A percentile compares a stretch with the other conserved stretches of the same genome.
These are phyloP conservation scores for mouse (Mus musculus) DNA, from an alignment of 2,113 vertebrate species.

Conservation along the genomic window DNA sequence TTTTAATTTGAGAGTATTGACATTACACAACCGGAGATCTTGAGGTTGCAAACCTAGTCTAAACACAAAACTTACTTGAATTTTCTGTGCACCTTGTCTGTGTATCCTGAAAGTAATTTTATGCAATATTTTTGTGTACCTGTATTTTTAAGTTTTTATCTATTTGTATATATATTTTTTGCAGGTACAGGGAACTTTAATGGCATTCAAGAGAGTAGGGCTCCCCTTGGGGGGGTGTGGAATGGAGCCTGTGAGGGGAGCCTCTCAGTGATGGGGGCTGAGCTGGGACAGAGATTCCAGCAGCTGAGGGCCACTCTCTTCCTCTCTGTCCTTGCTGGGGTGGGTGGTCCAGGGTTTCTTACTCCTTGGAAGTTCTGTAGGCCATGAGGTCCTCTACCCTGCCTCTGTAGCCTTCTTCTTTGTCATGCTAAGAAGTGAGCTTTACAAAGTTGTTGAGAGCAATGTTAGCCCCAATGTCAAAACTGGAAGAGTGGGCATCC, in stretches of 20 bases:
- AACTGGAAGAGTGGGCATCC: neutral
- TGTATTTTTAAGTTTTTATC: neutral
- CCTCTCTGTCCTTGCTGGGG: neutral
- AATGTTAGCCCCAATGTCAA: neutral
- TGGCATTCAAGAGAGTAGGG: neutral
- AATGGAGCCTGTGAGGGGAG: too few species aligned
- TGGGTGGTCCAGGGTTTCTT: neutral
- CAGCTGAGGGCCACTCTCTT: neutral
- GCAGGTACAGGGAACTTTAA: neutral
- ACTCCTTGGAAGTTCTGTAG: neutral
- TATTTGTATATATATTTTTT: neutral
- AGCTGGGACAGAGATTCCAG: neutral
- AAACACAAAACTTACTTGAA: neutral
- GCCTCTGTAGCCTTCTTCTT: neutral
- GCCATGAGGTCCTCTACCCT: neutral
- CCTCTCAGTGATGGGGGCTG: neutral
- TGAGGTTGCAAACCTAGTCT: neutral
- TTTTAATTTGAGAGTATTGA: neutral
- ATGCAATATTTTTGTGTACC: neutral
- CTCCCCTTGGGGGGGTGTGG: neutral
- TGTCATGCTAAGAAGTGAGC: neutral
- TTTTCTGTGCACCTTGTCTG: neutral
- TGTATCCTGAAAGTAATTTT: neutral
- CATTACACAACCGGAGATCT: neutral
- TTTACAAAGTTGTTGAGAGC: neutral